phyloP scores from a whole-genome alignment of 2,888 invertebrate genomes.

The Pseudanteris insignis region DNA sequence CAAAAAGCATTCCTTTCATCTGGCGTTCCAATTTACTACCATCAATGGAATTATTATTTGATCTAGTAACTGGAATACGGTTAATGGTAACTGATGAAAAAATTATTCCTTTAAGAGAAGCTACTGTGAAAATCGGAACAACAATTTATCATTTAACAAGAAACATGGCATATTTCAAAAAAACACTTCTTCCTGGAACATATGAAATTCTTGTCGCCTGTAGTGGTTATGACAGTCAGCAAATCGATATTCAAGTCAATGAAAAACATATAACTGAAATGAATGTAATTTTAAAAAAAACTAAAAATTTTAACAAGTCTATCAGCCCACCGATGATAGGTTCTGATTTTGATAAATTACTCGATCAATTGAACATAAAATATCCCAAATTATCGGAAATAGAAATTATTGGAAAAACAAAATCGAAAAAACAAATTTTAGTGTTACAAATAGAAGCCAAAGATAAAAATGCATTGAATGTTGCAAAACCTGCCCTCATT shows the following conservation, averaged over 20 bases:
- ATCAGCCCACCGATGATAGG: slow-evolving; percentile 6
- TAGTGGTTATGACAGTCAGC: slow-evolving; percentile 70
- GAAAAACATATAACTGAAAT: slow-evolving; percentile 63
- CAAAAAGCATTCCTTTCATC: slow-evolving; percentile 57
- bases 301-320: slow-evolving; percentile 28
- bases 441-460: slow-evolving; percentile 56
- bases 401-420: slow-evolving; percentile 53
- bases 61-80: slow-evolving; percentile 57
- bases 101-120: slow-evolving; percentile 75
- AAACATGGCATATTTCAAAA: slow-evolving; percentile 78
- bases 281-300: slow-evolving; percentile 53
- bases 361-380: slow-evolving; percentile 56
- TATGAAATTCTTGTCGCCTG: slow-evolving; percentile 74
- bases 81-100: slow-evolving; percentile 71
- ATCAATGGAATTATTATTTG: slow-evolving; percentile 56
- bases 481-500: slow-evolving; percentile 53
- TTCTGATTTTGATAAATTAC: slow-evolving; percentile 46
- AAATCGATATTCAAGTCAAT: slow-evolving; percentile 66
- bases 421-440: slow-evolving; percentile 49
- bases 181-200: slow-evolving; percentile 75
- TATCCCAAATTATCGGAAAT: slow-evolving; percentile 56
- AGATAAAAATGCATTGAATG: slow-evolving; percentile 34
- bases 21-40: slow-evolving; percentile 63
- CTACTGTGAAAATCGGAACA: slow-evolving; percentile 75
- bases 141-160: slow-evolving; percentile 72